These are phyloP conservation scores for Portevinia maculata DNA, from an alignment of 2,888 invertebrate species.

Conservation along the genomic window DNA sequence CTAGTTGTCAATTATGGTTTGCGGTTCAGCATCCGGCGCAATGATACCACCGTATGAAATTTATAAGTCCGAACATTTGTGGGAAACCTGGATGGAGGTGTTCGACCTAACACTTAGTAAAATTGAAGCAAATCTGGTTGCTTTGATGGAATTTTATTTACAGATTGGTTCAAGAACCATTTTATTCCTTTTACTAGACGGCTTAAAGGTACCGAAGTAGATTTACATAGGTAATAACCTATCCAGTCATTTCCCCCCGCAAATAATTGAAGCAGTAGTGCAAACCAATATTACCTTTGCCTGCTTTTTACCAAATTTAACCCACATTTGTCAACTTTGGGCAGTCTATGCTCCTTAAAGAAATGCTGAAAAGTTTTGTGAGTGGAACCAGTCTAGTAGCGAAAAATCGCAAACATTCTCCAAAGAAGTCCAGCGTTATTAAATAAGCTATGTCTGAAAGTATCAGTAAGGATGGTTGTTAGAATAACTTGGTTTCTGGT, in stretches of 20 bases:
- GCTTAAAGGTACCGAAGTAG: not conserved
- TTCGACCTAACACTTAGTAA: not conserved
- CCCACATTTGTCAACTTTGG: conserved; percentile 5
- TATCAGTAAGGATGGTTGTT: too few relatives aligned
- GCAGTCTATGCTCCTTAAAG: not conserved
- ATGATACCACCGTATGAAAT: not conserved
- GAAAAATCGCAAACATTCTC: conserved; percentile 1
- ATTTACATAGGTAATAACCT: too few relatives aligned
- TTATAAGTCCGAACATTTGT: not conserved
- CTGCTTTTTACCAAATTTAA: conserved; percentile 3
- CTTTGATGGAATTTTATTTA: too few relatives aligned
- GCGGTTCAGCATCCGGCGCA: not conserved
- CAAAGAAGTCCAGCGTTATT: conserved; percentile 4
- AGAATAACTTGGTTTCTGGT: too few relatives aligned
- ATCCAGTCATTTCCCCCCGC: not conserved
- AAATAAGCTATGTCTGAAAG: conserved; percentile 3
- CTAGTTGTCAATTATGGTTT: not conserved
- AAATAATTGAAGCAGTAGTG: conserved; percentile 1
- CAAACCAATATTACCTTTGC: conserved; percentile 8
- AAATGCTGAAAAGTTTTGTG: too few relatives aligned
- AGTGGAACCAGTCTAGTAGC: too few relatives aligned
- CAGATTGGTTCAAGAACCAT: conserved; percentile 8
- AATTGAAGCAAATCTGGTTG: conserved; percentile 4
- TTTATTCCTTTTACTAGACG: not conserved
- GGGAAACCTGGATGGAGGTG: conserved; percentile 6